Conservation (phyloP, 2,113 vertebrate genomes). For the Carettochelys insculpta region DNA sequence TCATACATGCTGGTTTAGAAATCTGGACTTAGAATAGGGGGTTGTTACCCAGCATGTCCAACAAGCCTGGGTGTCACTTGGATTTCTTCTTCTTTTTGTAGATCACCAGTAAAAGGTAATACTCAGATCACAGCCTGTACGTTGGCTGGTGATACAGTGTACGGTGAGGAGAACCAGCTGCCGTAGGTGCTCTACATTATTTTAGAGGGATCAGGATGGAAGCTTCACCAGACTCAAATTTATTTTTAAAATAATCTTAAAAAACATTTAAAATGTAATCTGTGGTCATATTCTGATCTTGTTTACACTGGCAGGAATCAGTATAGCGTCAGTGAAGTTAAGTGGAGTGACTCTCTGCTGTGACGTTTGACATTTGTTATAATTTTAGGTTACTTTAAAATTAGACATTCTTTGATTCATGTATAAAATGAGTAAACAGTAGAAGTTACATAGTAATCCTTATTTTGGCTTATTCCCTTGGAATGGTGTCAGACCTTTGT, state of each 20-base stretch:
- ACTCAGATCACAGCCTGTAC: neutral
- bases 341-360: no score
- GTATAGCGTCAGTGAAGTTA: neutral
- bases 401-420: neutral
- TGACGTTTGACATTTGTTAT: no score
- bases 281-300: neutral
- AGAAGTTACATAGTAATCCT: accelerated
- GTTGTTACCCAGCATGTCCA: accelerated
- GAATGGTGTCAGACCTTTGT: neutral
- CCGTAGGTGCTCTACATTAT: neutral
- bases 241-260: neutral
- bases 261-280: neutral
- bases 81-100: neutral
- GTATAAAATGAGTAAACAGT: neutral
- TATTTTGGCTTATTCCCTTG: neutral
- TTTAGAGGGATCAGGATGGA: neutral
- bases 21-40: neutral
- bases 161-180: neutral
- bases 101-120: neutral
- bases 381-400: no score
- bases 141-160: neutral
- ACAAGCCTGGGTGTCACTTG: neutral
- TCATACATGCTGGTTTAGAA: no score
- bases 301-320: neutral
- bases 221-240: neutral